Evolutionary conservation across 2,888 invertebrate species (phyloP).

Genomic region (Amphipyra tragopoginis): DNA sequence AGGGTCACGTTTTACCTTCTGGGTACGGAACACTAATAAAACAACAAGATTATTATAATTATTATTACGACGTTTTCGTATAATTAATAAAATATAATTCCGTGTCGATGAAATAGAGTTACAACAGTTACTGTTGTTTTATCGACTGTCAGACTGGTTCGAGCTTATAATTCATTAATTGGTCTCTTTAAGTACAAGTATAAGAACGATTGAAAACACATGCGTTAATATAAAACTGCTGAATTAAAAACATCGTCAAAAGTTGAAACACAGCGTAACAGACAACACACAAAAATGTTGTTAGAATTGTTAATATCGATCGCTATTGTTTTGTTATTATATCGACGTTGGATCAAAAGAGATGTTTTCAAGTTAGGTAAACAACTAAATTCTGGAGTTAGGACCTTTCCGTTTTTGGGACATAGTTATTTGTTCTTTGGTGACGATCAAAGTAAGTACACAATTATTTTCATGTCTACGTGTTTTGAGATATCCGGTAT

Average conservation of each 20-base stretch:
- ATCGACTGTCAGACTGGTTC: background rate
- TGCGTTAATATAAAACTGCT: background rate
- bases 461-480: too few species aligned
- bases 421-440: conserved; percentile 60
- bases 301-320: conserved; percentile 11
- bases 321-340: conserved; percentile 27
- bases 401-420: conserved; percentile 52
- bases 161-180: background rate
- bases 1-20: too few species aligned
- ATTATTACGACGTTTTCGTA: too few species aligned
- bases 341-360: conserved; percentile 47
- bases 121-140: too few species aligned
- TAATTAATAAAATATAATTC: too few species aligned
- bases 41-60: too few species aligned
- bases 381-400: conserved; percentile 46
- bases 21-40: too few species aligned
- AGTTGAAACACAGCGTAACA: background rate
- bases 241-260: background rate
- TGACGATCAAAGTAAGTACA: conserved; percentile 48
- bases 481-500: too few species aligned
- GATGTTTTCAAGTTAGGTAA: conserved; percentile 42
- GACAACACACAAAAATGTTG: conserved; percentile 15
- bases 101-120: too few species aligned
- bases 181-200: too few species aligned
- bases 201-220: too few species aligned